Evolutionary conservation across 2,113 vertebrate genomes (phyloP), one percentile per base, ranked within the genome.

Genomic region (Chloropsis cyanopogon): DNA sequence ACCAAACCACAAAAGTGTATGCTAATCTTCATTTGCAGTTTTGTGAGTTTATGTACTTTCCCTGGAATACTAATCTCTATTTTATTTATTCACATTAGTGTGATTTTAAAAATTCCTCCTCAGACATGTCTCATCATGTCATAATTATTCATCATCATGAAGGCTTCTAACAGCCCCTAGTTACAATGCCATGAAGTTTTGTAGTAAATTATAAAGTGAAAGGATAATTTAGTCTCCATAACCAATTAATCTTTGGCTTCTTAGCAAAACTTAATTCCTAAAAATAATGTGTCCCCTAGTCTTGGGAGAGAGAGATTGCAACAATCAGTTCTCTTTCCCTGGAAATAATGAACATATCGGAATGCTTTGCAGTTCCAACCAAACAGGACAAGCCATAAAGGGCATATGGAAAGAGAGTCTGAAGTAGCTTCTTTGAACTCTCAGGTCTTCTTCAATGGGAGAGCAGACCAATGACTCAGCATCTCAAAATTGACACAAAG

Each of bases 31-130:
- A 63, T 83, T 91, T 90, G 31, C 33, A 70, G 28, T 63, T 93
- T 91, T 31, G 4, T 57, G 47, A 82, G 37, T 44, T 89, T 76
- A 72, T 6, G 6, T 79, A 35, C 75, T 90, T 92, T 92, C 35
- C 46, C 61, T 91, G 37, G 59, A 95, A 94, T 88, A 65, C 22
- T 60, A 59, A 78, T 49, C 39, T 96, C 42, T 41, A 56, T 87
- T 95, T 82, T 87, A 93, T 86, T 93, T 86, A 70, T 82, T 91
- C 0, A 0, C 16, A 75, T 75, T 71, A 85, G 12, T 73, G 24
- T 5, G 49, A 79, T 95, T 94, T 96, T 7, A 78, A 90, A 92
- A 96, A 95, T 90, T 90, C 56, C 52, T 92, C 39, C 66, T 63
- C 24, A 66, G 59, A 47, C 59, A n/a, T 89, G 77, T 89, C n/a